Percentiles rank a stretch among this genome's conserved stretches.
phyloP scores from a whole-genome alignment of 2,888 invertebrate species.

The Pterostichus madidus region DNA sequence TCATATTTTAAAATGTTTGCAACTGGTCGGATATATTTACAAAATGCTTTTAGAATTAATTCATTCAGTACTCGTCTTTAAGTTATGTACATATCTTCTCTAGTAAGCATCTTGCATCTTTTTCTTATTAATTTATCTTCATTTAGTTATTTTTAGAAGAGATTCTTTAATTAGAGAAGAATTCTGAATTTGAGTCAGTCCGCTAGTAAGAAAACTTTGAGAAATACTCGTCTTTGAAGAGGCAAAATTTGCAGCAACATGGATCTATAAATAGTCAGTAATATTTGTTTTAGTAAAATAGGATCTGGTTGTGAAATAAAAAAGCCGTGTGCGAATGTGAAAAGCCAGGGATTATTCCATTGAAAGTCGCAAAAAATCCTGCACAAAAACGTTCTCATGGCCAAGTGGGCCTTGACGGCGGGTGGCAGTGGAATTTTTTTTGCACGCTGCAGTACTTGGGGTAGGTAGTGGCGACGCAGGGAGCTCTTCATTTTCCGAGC shows the following conservation, averaged over 20 bases:
- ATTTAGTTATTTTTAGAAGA: too few relatives aligned
- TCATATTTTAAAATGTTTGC: too few relatives aligned
- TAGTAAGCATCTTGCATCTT: too few relatives aligned
- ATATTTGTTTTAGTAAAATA: not conserved
- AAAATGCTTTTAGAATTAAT: too few relatives aligned
- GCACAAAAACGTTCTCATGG: constrained; percentile 22
- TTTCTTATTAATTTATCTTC: too few relatives aligned
- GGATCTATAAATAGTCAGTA: not conserved
- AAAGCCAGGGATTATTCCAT: constrained; percentile 38
- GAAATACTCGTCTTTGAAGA: not conserved
- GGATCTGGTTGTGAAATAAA: not conserved
- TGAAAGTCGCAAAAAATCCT: constrained; percentile 29
- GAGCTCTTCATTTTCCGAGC: constrained; percentile 72
- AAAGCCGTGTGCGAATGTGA: not conserved
- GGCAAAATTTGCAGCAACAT: not conserved
- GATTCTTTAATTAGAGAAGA: too few relatives aligned
- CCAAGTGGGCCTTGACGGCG: constrained; percentile 22
- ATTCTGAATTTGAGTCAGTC: too few relatives aligned
- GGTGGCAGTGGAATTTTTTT: constrained; percentile 19
- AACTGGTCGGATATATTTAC: too few relatives aligned
- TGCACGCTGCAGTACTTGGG: constrained; percentile 64
- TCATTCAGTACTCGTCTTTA: too few relatives aligned
- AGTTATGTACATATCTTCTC: too few relatives aligned
- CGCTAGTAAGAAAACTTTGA: too few relatives aligned
- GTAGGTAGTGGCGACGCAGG: constrained; percentile 67